Evolutionary conservation across 2,797 vertebrate species (phyloP), one percentile per base, ranked within the genome.

Genomic region (Gymnoscopelus microlampas): DNA sequence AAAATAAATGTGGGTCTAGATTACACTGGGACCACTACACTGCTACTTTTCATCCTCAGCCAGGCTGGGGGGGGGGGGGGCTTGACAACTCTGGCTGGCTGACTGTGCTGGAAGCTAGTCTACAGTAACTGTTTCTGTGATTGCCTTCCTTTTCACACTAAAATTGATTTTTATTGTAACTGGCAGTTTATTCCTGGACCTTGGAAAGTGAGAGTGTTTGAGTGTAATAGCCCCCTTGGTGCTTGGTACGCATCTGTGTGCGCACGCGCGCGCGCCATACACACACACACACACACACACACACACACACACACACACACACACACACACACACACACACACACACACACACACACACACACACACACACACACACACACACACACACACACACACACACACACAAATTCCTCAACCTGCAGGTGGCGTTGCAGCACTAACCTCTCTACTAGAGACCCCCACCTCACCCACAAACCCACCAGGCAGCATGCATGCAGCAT

Each of bases 381-480:
- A 50, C 59, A 3, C 39, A 19, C 19, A 19, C 19, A 19, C 19
- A 19, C 19, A 19, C 19, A 19, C 19, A 19, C 19, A 48, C 60
- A 48, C 1, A 44, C 8, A 7, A 23, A 10, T 39, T 8, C 11
- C 23, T 60, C 23, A 56, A 19, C 82, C 89, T 59, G 71, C 70
- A 86, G 90, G 81, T 74, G 88, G 87, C 81, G 85, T 66, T 78
- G 77, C 63, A 75, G 59, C 61, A 63, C 49, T 53, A 68, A 39
- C 8, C 53, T 71, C 54, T 44, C 63, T 24, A 26, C 63, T 24
- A 26, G 12, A 23, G 71, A 60, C 60, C 62, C 12, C n/a, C 61
- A 24, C 56, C 47, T n/a, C 24, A 5, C 49, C 24, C 8, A 3
- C n/a, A 53, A 44, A 35, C 51, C 63, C 53, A 39, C n/a, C 3